These are phyloP conservation scores for Bombus superbus DNA, from an alignment of 1,140 invertebrate genomes.

Conservation along the genomic window DNA sequence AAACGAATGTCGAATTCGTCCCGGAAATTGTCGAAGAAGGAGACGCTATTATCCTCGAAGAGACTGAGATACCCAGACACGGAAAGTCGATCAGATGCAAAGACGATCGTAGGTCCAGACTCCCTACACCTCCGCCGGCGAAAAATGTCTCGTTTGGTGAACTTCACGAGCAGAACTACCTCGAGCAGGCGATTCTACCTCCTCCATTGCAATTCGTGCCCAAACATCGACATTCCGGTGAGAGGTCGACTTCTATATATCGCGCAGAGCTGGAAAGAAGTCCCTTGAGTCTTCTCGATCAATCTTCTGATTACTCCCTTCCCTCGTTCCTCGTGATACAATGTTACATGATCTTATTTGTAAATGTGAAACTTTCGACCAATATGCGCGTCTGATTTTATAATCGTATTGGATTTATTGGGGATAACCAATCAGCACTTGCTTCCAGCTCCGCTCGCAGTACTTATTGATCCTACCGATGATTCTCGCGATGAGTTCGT, in stretches of 20 bases:
- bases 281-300: too few relatives aligned
- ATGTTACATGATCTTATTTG: too few relatives aligned
- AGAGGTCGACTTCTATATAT: not conserved
- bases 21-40: conserved; percentile 75
- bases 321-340: too few relatives aligned
- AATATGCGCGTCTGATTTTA: too few relatives aligned
- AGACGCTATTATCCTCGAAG: conserved; percentile 73
- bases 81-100: conserved; percentile 60
- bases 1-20: conserved; percentile 68
- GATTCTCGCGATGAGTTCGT: not conserved
- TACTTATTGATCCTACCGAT: not conserved
- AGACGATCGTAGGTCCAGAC: conserved; percentile 67
- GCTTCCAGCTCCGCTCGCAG: not conserved
- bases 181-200: conserved; percentile 77
- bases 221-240: conserved; percentile 79
- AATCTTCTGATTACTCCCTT: too few relatives aligned
- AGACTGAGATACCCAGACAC: conserved; percentile 71
- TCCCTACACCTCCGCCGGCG: conserved; percentile 78
- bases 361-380: too few relatives aligned
- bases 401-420: too few relatives aligned
- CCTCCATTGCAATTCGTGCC: conserved; percentile 77
- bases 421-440: not conserved
- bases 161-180: conserved; percentile 74
- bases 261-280: too few relatives aligned
- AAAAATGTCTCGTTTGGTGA: conserved; percentile 82